A percentile compares a stretch with the other conserved stretches of the same genome.
Evolutionary conservation across 2,797 vertebrate genomes (phyloP).

Genomic region (Sternarchorhynchus goeldii): DNA sequence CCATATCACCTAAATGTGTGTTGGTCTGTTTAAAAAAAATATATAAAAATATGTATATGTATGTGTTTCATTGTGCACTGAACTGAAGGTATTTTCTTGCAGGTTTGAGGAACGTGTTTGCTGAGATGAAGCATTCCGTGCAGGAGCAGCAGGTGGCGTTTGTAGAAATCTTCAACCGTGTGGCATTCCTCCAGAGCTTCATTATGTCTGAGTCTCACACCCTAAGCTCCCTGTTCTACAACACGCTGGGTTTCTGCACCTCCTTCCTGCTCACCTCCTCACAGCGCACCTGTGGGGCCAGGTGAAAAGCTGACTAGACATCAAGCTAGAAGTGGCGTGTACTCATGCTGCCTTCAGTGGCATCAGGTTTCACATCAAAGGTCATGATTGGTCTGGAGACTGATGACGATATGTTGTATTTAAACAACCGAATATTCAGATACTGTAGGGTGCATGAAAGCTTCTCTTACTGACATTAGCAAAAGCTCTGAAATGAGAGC

Average conservation of each 20-base stretch:
- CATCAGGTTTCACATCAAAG: not conserved
- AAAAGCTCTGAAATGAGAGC: not conserved
- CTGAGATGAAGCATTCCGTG: conserved; percentile 72
- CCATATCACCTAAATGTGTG: not conserved
- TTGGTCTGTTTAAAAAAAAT: not conserved
- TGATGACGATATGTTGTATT: not conserved
- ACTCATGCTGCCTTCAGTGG: not conserved
- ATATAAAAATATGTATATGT: too few species aligned
- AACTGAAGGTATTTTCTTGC: not conserved
- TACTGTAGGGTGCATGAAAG: not conserved
- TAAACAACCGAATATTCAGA: not conserved
- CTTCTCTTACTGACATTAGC: not conserved
- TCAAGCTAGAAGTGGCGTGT: too few species aligned
- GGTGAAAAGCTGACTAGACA: conserved; percentile 59
- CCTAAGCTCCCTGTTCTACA: conserved; percentile 77
- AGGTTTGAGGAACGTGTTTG: conserved; percentile 76
- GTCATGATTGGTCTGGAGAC: not conserved
- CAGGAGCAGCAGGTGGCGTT: conserved; percentile 77
- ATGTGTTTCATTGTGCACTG: not conserved
- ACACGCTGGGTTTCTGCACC: conserved; percentile 70
- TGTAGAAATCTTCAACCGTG: conserved; percentile 78
- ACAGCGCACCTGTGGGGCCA: conserved; percentile 75
- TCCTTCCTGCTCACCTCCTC: conserved; percentile 77
- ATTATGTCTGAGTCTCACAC: conserved; percentile 79
- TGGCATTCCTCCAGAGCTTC: conserved; percentile 81